These are phyloP conservation scores for Drosophila simulans DNA, from an alignment of 1,140 invertebrate genomes.

Conservation along the genomic window DNA sequence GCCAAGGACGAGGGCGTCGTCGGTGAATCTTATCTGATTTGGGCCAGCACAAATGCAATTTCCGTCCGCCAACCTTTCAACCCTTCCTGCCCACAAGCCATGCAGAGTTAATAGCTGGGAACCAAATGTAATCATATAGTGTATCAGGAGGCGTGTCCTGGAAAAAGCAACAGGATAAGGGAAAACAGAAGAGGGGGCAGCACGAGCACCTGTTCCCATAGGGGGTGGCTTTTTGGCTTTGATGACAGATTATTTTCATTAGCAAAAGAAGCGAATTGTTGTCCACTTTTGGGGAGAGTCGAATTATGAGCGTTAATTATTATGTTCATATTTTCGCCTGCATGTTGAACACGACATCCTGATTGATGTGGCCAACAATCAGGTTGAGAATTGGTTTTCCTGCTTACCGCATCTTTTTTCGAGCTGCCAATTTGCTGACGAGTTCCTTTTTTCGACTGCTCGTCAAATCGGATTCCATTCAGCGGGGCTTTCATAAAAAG, in stretches of 20 bases:
- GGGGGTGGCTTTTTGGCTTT: conserved; percentile 58
- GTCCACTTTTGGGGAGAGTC: conserved; percentile 19
- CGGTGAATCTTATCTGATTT: conserved; percentile 73
- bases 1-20: conserved; percentile 21
- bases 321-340: conserved; percentile 56
- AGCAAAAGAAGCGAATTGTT: conserved; percentile 34
- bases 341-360: conserved; percentile 57
- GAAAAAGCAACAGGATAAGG: conserved; percentile 10
- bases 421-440: conserved; percentile 72
- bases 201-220: conserved; percentile 54
- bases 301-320: conserved; percentile 77
- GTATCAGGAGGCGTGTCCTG: conserved; percentile 5
- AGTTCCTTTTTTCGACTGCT: conserved; percentile 41
- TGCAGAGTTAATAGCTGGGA: conserved; percentile 78
- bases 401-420: conserved; percentile 19
- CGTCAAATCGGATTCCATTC: conserved; percentile 74
- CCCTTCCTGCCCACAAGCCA: conserved; percentile 62
- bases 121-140: conserved; percentile 50
- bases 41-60: conserved; percentile 78
- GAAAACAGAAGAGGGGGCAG: background rate
- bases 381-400: conserved; percentile 25
- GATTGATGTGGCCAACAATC: conserved; percentile 64
- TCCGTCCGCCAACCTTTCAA: conserved; percentile 54
- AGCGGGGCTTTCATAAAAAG: conserved; percentile 51
- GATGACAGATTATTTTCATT: conserved; percentile 84